Base-by-base conservation (phyloP, 2,113 vertebrate genomes). In the Bostrychus sinensis region DNA sequence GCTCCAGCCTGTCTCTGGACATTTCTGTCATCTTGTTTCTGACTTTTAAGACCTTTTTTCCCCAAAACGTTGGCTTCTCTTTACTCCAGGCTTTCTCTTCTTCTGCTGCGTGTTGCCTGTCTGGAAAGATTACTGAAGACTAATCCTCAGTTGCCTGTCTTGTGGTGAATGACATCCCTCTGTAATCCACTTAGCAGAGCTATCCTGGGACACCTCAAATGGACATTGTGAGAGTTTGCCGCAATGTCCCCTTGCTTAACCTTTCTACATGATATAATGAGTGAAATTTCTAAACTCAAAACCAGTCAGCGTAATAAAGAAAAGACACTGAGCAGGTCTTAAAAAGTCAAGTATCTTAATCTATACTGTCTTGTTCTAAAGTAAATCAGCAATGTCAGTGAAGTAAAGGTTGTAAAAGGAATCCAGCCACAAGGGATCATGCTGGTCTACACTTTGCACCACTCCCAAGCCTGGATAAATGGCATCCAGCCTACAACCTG, bases 1-100 rank as follows among this genome's bases (percentile, higher is more conserved):
- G 89, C 75, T 95, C 95, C 78, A 96, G 87, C 67, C 95, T 94
- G 54, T 95, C 94, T 71, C 86, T 93, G 3, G 93, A 95, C 94
- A 95, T 95, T 54, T 70, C 69, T 59, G 56, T 16, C 26, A 13
- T 30, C 12, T 54, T 13, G 26, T 46, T 11, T 43, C 43, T 28
- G 3, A 25, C 50, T 68, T 30, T 3, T 0, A 1, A 0, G 50
- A 22, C 1, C 3, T 19, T 42, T 22, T n/a, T 1, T 13, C 61
- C 6, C 22, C 12, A 20, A 48, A 25, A 16, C n/a, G n/a, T n/a
- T n/a, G n/a, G n/a, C n/a, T n/a, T n/a, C n/a, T n/a, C 34, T 54
- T 20, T 56, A 16, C 26, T 41, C 9, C 0, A 13, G 38, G 50
- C 16, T 38, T 39, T 1, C 5, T 58, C 46, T 51, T 4, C 42